Conservation (phyloP, 2,113 vertebrate species). For the Aspidoscelis tigris region DNA sequence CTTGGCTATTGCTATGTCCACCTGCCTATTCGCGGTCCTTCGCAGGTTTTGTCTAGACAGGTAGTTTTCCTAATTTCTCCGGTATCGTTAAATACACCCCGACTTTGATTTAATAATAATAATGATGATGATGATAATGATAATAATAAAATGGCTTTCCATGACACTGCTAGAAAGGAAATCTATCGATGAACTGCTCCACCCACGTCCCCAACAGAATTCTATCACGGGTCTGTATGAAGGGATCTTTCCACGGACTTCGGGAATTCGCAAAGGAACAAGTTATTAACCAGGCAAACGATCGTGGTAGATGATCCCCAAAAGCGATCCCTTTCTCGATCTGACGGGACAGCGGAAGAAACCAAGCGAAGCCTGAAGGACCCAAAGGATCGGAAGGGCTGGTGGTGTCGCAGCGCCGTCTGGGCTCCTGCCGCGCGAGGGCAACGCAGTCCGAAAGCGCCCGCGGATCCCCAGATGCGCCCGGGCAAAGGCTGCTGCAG, state of each 20-base stretch:
- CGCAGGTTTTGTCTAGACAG: neutral
- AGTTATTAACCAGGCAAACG: too few relatives aligned
- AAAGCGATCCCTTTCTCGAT: too few relatives aligned
- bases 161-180: neutral
- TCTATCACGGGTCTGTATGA: neutral
- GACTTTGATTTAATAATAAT: too few relatives aligned
- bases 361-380: neutral
- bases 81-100: neutral
- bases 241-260: neutral
- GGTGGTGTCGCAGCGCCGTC: neutral
- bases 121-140: too few relatives aligned
- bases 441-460: neutral
- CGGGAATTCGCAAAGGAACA: too few relatives aligned
- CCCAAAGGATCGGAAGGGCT: neutral
- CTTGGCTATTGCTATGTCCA: too few relatives aligned
- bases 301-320: too few relatives aligned
- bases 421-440: neutral
- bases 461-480: rapidly evolving
- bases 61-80: neutral
- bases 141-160: neutral
- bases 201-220: neutral
- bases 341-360: neutral
- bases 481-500: neutral
- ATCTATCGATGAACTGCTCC: neutral
- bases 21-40: neutral